These are phyloP conservation scores for Phainopepla nitens DNA, from an alignment of 2,113 vertebrate genomes.

Conservation along the genomic window DNA sequence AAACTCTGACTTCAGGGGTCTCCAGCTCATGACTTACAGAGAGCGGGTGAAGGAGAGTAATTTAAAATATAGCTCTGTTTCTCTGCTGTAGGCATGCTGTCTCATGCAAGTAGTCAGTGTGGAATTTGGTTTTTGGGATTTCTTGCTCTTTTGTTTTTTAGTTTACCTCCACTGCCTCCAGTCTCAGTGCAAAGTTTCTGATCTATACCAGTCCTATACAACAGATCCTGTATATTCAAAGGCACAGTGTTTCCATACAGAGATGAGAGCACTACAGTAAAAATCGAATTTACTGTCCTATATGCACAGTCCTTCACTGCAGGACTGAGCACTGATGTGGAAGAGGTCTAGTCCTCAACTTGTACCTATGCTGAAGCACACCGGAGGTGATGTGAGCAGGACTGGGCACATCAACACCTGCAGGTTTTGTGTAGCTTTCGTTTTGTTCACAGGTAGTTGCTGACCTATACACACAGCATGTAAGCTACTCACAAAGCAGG, in stretches of 20 bases:
- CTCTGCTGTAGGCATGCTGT: neutral
- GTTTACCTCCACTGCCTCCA: no score
- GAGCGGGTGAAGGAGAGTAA: slow-evolving; percentile 17
- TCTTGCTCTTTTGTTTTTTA: neutral
- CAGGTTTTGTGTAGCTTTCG: neutral
- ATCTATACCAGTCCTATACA: neutral
- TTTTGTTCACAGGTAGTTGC: neutral
- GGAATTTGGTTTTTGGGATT: neutral
- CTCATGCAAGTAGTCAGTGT: neutral
- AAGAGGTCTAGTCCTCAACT: neutral
- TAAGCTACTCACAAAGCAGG: neutral
- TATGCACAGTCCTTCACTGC: neutral
- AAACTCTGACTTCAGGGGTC: slow-evolving; percentile 55
- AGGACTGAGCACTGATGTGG: neutral
- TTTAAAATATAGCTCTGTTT: slow-evolving; percentile 2
- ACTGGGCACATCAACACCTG: neutral
- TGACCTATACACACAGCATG: neutral
- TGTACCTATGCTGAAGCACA: neutral
- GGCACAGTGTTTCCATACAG: neutral
- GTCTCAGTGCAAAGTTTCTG: neutral
- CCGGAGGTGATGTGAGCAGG: neutral
- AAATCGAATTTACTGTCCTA: neutral
- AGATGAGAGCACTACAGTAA: neutral
- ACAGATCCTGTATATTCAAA: neutral
- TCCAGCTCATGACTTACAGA: neutral